Evolutionary conservation across 2,113 vertebrate species (phyloP).

Genomic region (Casuarius casuarius): DNA sequence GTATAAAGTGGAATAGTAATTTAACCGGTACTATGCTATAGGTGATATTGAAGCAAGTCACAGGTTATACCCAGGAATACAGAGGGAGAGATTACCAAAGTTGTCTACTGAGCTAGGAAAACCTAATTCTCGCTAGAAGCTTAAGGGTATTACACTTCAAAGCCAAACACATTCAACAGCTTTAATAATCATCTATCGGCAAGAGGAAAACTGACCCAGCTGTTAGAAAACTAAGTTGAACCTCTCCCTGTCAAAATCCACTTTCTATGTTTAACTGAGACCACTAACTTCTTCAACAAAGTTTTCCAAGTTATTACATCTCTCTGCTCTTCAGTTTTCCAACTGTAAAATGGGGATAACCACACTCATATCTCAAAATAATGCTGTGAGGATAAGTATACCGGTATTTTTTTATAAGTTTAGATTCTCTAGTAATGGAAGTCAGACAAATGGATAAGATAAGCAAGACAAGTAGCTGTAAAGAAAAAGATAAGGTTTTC

Average conservation of each 20-base stretch:
- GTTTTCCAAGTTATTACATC: not conserved
- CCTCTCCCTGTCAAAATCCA: not conserved
- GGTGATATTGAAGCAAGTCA: not conserved
- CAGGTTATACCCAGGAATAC: not conserved
- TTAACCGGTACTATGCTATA: not conserved
- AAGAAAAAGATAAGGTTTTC: rapidly evolving
- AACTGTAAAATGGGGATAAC: not conserved
- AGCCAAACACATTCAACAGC: not conserved
- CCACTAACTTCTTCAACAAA: not conserved
- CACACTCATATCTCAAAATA: not conserved
- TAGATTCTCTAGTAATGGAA: not conserved
- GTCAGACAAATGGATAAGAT: not conserved
- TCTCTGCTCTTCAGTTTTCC: not conserved
- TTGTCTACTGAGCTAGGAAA: not conserved
- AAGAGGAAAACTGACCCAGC: not conserved
- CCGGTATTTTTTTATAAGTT: rapidly evolving
- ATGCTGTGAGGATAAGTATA: rapidly evolving
- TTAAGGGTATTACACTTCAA: constrained; percentile 17
- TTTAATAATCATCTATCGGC: not conserved
- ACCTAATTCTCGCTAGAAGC: not conserved
- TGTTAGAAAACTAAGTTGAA: not conserved
- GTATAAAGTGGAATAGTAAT: not conserved
- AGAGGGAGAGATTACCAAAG: not conserved
- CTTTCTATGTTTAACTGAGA: not conserved
- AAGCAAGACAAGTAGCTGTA: not conserved